A percentile compares a stretch with the other conserved stretches of the same genome.
phyloP scores from a whole-genome alignment of 2,113 vertebrate genomes.

The Microcebus ravelobensis region DNA sequence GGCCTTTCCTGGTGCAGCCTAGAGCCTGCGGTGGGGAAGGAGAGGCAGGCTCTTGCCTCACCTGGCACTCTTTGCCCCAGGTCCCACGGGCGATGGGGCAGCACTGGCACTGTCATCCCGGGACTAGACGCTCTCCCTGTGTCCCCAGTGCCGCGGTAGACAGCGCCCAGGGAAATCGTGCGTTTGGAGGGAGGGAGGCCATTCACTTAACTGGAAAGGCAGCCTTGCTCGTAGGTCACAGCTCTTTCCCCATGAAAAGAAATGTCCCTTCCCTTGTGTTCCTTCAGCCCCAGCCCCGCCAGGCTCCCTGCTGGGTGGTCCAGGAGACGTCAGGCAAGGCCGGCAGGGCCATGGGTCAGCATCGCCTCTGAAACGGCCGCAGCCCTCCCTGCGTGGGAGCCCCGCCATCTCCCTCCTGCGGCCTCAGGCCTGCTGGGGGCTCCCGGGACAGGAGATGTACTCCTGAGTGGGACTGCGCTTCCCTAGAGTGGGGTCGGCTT shows the following conservation, averaged over 20 bases:
- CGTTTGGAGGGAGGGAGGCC: fast-evolving
- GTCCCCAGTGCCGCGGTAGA: fast-evolving
- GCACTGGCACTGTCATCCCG: not conserved
- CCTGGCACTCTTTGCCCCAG: not conserved
- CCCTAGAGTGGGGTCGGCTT: not conserved
- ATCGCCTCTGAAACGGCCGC: not conserved
- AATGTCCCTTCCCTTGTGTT: not conserved
- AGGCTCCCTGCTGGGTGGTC: not conserved
- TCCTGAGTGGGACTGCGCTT: too few species aligned
- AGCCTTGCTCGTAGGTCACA: not conserved
- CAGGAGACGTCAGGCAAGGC: not conserved
- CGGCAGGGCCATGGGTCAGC: not conserved
- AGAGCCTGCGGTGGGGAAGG: not conserved
- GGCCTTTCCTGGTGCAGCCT: not conserved
- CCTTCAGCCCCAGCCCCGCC: not conserved
- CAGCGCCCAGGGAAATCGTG: not conserved
- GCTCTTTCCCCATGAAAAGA: not conserved
- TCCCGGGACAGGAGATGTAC: too few species aligned
- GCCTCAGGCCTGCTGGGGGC: not conserved
- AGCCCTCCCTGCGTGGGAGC: not conserved
- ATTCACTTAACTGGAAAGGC: not conserved
- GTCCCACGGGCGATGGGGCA: not conserved
- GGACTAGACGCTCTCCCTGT: not conserved
- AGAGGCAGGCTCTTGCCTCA: not conserved
- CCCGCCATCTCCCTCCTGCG: not conserved